Conservation (phyloP, 2,888 invertebrate genomes). For the Biston stratarius region DNA sequence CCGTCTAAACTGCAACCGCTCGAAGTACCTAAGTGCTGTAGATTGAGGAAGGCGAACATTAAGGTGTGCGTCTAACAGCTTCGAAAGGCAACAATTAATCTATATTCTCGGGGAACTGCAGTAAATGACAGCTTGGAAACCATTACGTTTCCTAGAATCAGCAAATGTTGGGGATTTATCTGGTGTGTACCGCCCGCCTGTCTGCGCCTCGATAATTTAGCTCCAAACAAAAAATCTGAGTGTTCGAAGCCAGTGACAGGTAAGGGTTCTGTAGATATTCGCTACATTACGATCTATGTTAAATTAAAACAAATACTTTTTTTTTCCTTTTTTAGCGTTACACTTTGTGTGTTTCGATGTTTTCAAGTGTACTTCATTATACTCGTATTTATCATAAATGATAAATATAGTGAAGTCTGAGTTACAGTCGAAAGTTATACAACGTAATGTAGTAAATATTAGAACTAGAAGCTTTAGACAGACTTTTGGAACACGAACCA, state of each 20-base stretch:
- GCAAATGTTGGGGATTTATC: conserved; percentile 49
- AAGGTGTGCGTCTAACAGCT: conserved; percentile 56
- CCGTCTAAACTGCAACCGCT: conserved; percentile 16
- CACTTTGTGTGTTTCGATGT: no score
- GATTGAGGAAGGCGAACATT: conserved; percentile 68
- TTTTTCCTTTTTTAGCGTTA: no score
- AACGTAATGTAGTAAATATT: no score
- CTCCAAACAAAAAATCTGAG: conserved; percentile 50
- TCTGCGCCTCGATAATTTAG: conserved; percentile 55
- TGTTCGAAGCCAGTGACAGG: conserved; percentile 28
- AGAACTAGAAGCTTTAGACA: no score
- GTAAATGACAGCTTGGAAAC: conserved; percentile 60
- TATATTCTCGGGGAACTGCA: conserved; percentile 54
- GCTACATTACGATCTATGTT: no score
- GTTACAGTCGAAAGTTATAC: no score
- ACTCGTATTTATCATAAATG: no score
- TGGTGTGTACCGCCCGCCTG: conserved; percentile 43
- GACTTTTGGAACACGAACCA: no score
- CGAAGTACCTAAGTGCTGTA: conserved; percentile 38
- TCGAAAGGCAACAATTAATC: conserved; percentile 63
- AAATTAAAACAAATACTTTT: no score
- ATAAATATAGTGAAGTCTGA: no score
- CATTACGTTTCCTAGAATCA: conserved; percentile 62
- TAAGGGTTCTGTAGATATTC: conserved; percentile 40
- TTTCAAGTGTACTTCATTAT: no score